Conservation (phyloP, 2,797 vertebrate genomes). For the Enteromius radiatus region DNA sequence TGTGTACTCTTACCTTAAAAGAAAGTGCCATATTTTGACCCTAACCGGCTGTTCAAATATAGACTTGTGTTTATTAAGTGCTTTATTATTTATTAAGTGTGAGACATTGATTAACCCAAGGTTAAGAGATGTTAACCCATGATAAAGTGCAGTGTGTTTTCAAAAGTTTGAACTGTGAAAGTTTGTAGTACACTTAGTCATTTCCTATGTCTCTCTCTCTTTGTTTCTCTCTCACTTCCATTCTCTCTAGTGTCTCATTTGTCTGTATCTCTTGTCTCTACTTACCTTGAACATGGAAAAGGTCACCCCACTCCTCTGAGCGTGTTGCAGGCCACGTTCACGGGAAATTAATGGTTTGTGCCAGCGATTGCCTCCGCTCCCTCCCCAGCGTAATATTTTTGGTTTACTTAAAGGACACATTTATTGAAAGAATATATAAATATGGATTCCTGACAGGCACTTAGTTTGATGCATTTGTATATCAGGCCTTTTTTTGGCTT, state of each 20-base stretch:
- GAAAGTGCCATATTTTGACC: no score
- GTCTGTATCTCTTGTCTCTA: conserved; percentile 72
- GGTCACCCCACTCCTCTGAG: conserved; percentile 77
- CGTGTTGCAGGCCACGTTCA: conserved; percentile 70
- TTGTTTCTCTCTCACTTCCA: conserved; percentile 21
- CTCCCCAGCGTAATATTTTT: conserved; percentile 70
- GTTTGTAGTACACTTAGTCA: background rate
- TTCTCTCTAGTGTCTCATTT: conserved; percentile 75
- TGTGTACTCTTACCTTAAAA: no score
- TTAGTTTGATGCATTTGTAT: conserved; percentile 60
- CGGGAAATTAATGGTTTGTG: conserved; percentile 81
- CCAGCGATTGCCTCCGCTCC: conserved; percentile 69
- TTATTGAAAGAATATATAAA: conserved; percentile 60
- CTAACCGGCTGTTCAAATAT: background rate
- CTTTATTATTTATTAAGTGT: background rate
- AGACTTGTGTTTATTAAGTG: background rate
- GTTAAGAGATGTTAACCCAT: background rate
- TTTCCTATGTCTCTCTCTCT: background rate
- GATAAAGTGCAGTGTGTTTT: conserved; percentile 1
- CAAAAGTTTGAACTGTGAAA: conserved; percentile 3
- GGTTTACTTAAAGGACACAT: conserved; percentile 69
- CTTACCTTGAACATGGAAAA: conserved; percentile 76
- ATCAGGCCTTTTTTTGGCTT: conserved; percentile 31
- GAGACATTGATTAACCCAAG: background rate
- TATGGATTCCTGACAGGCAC: conserved; percentile 49